phyloP scores from a whole-genome alignment of 2,797 vertebrate species.

The Notolepis coatsorum region DNA sequence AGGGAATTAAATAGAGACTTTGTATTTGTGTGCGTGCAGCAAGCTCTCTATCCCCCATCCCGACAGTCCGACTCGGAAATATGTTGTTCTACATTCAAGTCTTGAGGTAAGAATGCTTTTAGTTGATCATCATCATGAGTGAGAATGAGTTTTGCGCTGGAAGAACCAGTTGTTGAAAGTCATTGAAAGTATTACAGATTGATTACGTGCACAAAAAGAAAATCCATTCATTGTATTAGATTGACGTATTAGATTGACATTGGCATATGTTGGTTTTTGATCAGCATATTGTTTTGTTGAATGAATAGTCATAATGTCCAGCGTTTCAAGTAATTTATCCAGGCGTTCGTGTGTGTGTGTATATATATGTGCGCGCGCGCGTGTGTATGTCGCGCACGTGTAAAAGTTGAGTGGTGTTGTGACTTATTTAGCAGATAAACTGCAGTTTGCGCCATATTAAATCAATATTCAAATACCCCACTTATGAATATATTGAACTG shows the following conservation, averaged over 20 bases:
- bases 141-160: conserved; percentile 39
- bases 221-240: conserved; percentile 22
- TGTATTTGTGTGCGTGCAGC: conserved; percentile 38
- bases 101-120: conserved; percentile 63
- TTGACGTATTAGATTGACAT: not conserved
- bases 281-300: conserved; percentile 3
- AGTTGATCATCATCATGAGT: not conserved
- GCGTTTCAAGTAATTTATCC: too few relatives aligned
- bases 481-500: not conserved
- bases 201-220: conserved; percentile 4
- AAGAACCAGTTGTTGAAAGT: conserved; percentile 13
- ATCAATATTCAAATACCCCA: not conserved
- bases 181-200: conserved; percentile 10
- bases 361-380: not conserved
- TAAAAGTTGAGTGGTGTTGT: too few relatives aligned
- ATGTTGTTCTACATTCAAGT: conserved; percentile 49
- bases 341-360: not conserved
- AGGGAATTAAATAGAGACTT: conserved; percentile 69
- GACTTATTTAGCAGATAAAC: too few relatives aligned
- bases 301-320: too few relatives aligned
- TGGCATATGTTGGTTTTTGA: not conserved
- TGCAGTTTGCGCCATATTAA: too few relatives aligned
- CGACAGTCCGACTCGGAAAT: conserved; percentile 9
- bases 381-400: not conserved
- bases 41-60: conserved; percentile 32